A percentile compares a stretch with the other conserved stretches of the same genome.
Conservation (phyloP, 2,113 vertebrate species). For the Ascaphus truei region DNA sequence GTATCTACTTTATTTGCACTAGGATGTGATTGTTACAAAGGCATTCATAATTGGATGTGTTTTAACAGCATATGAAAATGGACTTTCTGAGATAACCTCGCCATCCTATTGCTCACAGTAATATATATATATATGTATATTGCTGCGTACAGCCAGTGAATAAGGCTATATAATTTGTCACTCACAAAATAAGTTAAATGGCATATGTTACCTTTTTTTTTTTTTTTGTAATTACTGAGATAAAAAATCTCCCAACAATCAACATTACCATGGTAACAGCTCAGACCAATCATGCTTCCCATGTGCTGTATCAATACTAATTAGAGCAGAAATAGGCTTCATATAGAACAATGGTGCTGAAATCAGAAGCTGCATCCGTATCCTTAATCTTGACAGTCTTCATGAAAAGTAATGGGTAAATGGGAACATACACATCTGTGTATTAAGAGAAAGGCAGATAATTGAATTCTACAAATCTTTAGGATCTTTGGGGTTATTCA, state of each 20-base stretch:
- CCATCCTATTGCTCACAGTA: not conserved
- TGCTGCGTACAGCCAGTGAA: not conserved
- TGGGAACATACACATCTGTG: not conserved
- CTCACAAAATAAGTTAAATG: constrained; percentile 6
- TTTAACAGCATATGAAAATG: not conserved
- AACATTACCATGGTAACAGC: constrained; percentile 46
- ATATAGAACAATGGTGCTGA: not conserved
- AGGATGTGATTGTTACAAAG: not conserved
- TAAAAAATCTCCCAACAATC: constrained; percentile 17
- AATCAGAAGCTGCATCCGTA: not conserved
- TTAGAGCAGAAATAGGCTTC: not conserved
- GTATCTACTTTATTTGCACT: not conserved
- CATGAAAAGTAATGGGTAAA: not conserved
- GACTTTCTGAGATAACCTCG: not conserved
- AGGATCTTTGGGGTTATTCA: too few relatives aligned
- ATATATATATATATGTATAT: not conserved
- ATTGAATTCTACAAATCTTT: not conserved
- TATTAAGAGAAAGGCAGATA: not conserved
- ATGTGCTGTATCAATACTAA: constrained; percentile 17
- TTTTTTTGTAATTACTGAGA: constrained; percentile 30
- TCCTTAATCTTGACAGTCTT: not conserved
- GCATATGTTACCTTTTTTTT: constrained; percentile 22
- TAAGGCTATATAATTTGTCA: constrained; percentile 5
- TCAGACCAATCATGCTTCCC: constrained; percentile 33
- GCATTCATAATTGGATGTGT: constrained; percentile 11